Conservation (phyloP, 1,140 invertebrate species). For the Daktulosphaira vitifoliae region DNA sequence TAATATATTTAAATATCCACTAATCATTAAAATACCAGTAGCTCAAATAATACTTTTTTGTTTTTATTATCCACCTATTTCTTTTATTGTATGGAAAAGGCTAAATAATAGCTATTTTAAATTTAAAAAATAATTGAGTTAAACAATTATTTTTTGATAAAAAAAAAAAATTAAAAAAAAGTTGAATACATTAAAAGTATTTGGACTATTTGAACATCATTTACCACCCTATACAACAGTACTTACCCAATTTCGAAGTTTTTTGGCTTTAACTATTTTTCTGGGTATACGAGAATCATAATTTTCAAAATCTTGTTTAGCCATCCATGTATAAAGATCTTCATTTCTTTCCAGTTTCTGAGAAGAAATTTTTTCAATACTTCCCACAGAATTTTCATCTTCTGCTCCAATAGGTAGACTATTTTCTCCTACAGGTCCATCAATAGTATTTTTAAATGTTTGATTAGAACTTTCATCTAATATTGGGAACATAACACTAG, state of each 20-base stretch:
- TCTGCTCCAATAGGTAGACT: neutral
- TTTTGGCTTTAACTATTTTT: conserved; percentile 20
- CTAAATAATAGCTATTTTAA: too few relatives aligned
- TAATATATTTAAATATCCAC: too few relatives aligned
- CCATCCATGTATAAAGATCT: conserved; percentile 92
- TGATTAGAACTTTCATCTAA: conserved; percentile 40
- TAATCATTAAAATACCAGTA: too few relatives aligned
- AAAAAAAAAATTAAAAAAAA: too few relatives aligned
- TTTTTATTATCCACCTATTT: too few relatives aligned
- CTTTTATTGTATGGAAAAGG: too few relatives aligned
- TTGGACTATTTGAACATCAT: too few relatives aligned
- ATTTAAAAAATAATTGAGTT: too few relatives aligned
- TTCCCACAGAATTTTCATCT: conserved; percentile 20
- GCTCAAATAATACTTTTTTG: too few relatives aligned
- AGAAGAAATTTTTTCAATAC: conserved; percentile 35
- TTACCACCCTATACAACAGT: too few relatives aligned
- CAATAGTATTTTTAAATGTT: conserved; percentile 43
- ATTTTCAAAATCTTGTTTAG: conserved; percentile 60
- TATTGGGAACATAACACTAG: conserved; percentile 67
- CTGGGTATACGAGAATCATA: neutral
- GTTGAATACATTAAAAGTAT: too few relatives aligned
- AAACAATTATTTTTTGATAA: too few relatives aligned
- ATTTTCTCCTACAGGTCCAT: conserved; percentile 38
- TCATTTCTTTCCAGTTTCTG: conserved; percentile 52
- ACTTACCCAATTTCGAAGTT: conserved; percentile 21